Evolutionary conservation across 2,113 vertebrate species (phyloP), one percentile per base, ranked within the genome.

Genomic region (Coryphaenoides rupestris): DNA sequence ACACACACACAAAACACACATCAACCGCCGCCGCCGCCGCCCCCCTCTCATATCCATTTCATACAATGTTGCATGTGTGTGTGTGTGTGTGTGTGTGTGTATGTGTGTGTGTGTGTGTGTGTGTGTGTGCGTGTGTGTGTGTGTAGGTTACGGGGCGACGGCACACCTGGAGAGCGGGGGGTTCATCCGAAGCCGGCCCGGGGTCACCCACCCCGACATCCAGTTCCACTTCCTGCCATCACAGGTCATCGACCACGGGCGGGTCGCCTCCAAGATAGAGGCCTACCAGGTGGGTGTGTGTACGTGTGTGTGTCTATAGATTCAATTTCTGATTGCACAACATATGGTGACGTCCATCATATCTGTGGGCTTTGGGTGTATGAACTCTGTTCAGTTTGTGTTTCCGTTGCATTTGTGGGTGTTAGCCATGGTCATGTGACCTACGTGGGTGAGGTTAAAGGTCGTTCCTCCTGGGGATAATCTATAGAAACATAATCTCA

Each of bases 141-240:
- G 19, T 57, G 21, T 24, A 99, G 97, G 97, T 55, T 85, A 94
- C 0, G 96, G 95, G 70, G 93, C 95, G 22, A 96, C 95, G 17
- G 83, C 95, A 24, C 97, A 99, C 69, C 60, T 99, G 62, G 96
- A 99, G 79, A 95, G 94, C 0, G 97, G 97, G 7, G 97, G 95
- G 0, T 99, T 99, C 75, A 94, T 98, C 74, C 91, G 96, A 60
- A 95, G 95, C 76, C 85, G 81, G 5, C 86, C 94, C 0, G 88
- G 85, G 0, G 86, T 98, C 64, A 40, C 88, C 52, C 94, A 99
- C 69, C 97, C 96, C 0, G 93, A 99, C 75, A 94, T 99, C 71
- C 95, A 99, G 89, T 98, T 96, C 81, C 97, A 99, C 67, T 99
- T 99, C 72, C 87, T 99, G 58, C 97, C 97, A 0, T 96, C 95